Evolutionary conservation across 2,113 vertebrate species (phyloP), one percentile per base, ranked within the genome.

Genomic region (Antechinus stuartii): DNA sequence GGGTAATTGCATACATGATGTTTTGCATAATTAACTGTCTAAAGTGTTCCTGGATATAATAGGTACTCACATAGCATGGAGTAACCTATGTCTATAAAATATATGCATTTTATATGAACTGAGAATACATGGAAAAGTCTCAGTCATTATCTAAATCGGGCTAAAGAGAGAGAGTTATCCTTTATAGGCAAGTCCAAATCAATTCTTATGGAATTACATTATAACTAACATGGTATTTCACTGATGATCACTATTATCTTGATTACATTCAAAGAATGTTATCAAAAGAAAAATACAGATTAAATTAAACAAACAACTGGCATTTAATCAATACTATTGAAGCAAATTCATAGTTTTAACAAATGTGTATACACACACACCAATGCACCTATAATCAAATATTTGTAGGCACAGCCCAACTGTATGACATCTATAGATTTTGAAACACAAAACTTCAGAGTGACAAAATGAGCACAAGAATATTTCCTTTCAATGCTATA

Each of bases 181-280:
- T 94, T 96, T 97, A 97, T 96, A 98, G 98, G 98, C 98, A 99
- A 98, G 98, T 93, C 96, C 98, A 99, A 99, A 99, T 99, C 99
- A 99, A 99, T 99, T 99, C 99, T 99, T 99, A 99, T 99, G 99
- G 99, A 98, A 99, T 99, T 99, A 99, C 98, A 98, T 99, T 99
- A 99, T 99, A 99, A 99, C 99, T 99, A 98, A 98, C 95, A 93
- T 98, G 98, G 97, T 99, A 99, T 99, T 99, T 99, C 99, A 99
- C 99, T 98, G 98, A 99, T 98, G 98, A 98, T 98, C 96, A 98
- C 98, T 98, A 99, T 99, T 99, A 99, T 98, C 98, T 98, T 99
- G 99, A 99, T 99, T 99, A 99, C 98, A 97, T 97, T 95, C 96
- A 98, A 98, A 97, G 96, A 99, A 99, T 98, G 98, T 98, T 98